These are phyloP conservation scores for Bellardia pandia DNA, from an alignment of 2,888 invertebrate species.

Conservation along the genomic window DNA sequence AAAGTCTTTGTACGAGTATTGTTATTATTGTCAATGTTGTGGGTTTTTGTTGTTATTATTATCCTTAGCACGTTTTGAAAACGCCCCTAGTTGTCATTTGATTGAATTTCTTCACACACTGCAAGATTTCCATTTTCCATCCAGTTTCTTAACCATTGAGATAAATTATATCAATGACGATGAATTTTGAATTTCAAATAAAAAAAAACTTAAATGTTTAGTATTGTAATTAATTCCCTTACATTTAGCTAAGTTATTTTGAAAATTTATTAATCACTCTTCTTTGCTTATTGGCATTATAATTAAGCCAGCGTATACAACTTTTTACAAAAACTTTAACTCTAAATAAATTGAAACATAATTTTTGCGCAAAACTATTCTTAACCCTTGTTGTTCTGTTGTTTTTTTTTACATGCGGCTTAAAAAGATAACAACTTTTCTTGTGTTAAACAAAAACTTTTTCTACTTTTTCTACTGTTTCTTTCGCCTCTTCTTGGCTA, in stretches of 20 bases:
- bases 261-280: not conserved
- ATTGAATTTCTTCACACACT: constrained; percentile 65
- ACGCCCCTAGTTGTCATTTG: constrained; percentile 66
- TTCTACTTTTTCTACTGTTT: not conserved
- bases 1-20: constrained; percentile 24
- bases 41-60: constrained; percentile 58
- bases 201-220: too few relatives aligned
- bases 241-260: not conserved
- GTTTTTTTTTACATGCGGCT: constrained; percentile 17
- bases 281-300: constrained; percentile 17
- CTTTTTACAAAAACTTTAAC: not conserved
- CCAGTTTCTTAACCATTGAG: too few relatives aligned
- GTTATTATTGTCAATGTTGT: constrained; percentile 61
- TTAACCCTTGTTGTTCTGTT: not conserved
- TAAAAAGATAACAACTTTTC: constrained; percentile 64
- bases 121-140: not conserved
- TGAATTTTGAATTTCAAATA: too few relatives aligned
- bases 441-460: constrained; percentile 52
- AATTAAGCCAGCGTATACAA: constrained; percentile 33
- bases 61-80: constrained; percentile 68
- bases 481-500: not conserved
- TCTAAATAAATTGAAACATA: not conserved
- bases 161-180: too few relatives aligned
- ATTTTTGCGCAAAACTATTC: not conserved
- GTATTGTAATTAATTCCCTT: too few relatives aligned